Percentiles rank a stretch among this genome's conserved stretches.
phyloP scores from a whole-genome alignment of 2,113 vertebrate genomes.

The Kryptolebias marmoratus region DNA sequence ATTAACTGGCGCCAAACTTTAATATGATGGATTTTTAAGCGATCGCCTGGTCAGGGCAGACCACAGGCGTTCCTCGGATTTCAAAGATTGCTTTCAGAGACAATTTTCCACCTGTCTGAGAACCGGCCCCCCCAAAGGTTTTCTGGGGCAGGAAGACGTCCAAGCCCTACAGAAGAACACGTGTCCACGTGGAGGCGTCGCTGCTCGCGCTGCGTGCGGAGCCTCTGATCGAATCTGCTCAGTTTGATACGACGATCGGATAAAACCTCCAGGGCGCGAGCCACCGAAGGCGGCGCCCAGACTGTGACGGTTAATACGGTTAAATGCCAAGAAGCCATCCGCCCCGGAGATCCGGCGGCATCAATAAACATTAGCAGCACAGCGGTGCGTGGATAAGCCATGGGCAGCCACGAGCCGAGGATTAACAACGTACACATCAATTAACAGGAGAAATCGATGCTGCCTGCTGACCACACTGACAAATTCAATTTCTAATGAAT shows the following conservation, averaged over 20 bases:
- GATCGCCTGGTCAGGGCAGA: conserved; percentile 24
- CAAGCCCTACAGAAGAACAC: neutral
- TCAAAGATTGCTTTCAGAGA: conserved; percentile 53
- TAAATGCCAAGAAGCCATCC: neutral
- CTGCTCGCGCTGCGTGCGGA: too few relatives aligned
- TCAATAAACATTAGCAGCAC: conserved; percentile 31
- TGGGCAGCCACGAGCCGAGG: neutral
- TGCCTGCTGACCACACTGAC: conserved; percentile 34
- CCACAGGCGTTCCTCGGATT: conserved; percentile 27
- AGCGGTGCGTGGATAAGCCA: conserved; percentile 18
- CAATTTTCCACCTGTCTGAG: conserved; percentile 65
- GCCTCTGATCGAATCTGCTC: conserved; percentile 5
- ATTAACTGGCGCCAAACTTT: too few relatives aligned
- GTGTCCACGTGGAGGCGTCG: conserved; percentile 6
- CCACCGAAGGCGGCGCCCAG: neutral
- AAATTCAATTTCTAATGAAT: conserved; percentile 47
- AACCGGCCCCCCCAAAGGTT: conserved; percentile 16
- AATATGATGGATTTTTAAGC: conserved; percentile 6
- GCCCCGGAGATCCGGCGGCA: conserved; percentile 9
- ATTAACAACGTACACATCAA: conserved; percentile 43
- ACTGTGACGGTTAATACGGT: neutral
- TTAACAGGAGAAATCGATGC: conserved; percentile 47
- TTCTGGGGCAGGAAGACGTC: conserved; percentile 32
- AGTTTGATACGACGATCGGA: conserved; percentile 12
- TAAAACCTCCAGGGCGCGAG: neutral